Evolutionary conservation across 2,797 vertebrate species (phyloP).

Genomic region (Danio tinwini): DNA sequence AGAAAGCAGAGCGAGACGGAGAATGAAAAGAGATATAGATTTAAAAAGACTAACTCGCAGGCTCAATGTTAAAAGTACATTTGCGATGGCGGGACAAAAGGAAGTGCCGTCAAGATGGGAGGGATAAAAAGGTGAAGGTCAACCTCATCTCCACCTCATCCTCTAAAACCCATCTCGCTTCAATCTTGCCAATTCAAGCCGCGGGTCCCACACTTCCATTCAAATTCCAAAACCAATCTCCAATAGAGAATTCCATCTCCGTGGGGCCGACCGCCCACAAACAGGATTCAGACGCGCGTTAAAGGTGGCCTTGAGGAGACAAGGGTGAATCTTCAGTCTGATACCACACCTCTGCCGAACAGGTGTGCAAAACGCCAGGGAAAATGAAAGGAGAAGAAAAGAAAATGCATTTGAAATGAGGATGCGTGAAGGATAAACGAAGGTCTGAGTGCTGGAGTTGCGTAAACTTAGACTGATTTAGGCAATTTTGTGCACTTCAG

Average conservation of each 20-base stretch:
- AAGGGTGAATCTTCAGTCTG: slow-evolving; percentile 30
- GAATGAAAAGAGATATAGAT: slow-evolving; percentile 64
- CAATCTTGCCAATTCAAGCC: slow-evolving; percentile 62
- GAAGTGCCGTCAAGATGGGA: slow-evolving; percentile 62
- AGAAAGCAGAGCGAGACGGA: slow-evolving; percentile 26
- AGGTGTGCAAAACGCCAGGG: not conserved
- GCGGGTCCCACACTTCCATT: slow-evolving; percentile 61
- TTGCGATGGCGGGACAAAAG: slow-evolving; percentile 62
- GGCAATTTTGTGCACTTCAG: slow-evolving; percentile 62
- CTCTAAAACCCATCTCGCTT: slow-evolving; percentile 65
- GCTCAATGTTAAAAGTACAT: slow-evolving; percentile 63
- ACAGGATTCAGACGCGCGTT: slow-evolving; percentile 49
- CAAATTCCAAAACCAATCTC: slow-evolving; percentile 66
- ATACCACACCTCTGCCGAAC: slow-evolving; percentile 18
- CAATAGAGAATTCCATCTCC: slow-evolving; percentile 63
- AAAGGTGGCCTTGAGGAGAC: slow-evolving; percentile 29
- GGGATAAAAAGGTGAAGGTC: slow-evolving; percentile 78
- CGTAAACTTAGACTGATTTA: slow-evolving; percentile 79
- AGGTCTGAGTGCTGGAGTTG: slow-evolving; percentile 72
- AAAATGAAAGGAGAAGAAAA: slow-evolving; percentile 4
- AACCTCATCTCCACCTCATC: slow-evolving; percentile 74
- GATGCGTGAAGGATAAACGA: slow-evolving; percentile 42
- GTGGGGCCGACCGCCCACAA: slow-evolving; percentile 50
- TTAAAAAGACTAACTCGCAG: slow-evolving; percentile 63
- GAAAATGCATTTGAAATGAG: slow-evolving; percentile 32